A percentile compares a stretch with the other conserved stretches of the same genome.
phyloP scores from a whole-genome alignment of 2,888 invertebrate species.

The Mamestra brassicae region DNA sequence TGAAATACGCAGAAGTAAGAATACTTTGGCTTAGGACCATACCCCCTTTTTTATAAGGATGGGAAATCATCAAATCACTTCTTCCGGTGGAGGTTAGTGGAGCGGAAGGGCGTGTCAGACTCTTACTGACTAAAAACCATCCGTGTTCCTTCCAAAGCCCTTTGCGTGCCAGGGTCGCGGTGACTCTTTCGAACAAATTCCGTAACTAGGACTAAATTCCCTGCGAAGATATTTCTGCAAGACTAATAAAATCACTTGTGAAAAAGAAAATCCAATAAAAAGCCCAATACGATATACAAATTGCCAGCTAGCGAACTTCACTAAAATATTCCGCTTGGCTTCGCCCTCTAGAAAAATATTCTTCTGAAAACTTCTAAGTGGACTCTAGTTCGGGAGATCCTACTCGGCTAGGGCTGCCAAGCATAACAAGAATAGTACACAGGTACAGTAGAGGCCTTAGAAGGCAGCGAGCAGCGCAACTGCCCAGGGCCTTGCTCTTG shows the following conservation, averaged over 20 bases:
- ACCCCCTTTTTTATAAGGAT: too few species aligned
- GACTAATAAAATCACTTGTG: neutral
- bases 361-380: conserved; percentile 24
- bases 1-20: neutral
- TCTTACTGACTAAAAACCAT: too few species aligned
- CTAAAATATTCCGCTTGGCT: conserved; percentile 31
- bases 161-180: too few species aligned
- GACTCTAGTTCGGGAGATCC: conserved; percentile 19
- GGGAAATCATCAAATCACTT: too few species aligned
- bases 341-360: conserved; percentile 2
- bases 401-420: conserved; percentile 16
- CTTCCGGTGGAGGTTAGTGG: too few species aligned
- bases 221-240: neutral
- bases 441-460: too few species aligned
- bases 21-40: neutral
- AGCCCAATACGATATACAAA: conserved; percentile 9
- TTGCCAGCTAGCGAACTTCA: conserved; percentile 1
- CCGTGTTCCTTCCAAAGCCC: too few species aligned
- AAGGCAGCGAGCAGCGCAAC: too few species aligned
- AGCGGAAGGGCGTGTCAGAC: too few species aligned
- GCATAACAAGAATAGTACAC: neutral
- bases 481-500: too few species aligned
- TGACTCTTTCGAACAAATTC: too few species aligned
- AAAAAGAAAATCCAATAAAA: conserved; percentile 23
- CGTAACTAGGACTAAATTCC: too few species aligned